Evolutionary conservation across 2,113 vertebrate genomes (phyloP), one percentile per base, ranked within the genome.

Genomic region (Malurus cyaneus): DNA sequence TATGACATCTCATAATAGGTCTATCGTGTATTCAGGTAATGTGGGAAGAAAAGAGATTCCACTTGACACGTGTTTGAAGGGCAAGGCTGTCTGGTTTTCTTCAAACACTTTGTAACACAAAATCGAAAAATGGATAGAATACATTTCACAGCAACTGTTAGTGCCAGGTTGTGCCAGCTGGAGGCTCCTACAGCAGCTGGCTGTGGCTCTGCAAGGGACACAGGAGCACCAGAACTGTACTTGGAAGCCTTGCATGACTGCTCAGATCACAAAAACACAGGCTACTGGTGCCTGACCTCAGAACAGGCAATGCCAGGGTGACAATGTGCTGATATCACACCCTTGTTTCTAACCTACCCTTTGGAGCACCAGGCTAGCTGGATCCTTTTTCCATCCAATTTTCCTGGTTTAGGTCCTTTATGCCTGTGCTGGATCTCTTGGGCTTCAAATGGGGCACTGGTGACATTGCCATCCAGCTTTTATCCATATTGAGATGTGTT

Each of bases 241-340:
- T 15, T 69, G 54, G 13, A 80, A 62, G 6, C 4, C 24, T 25
- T 50, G 34, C 17, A 50, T n/a, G 57, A 14, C 19, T 73, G 54
- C 18, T 41, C 25, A 53, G 36, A 31, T 69, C 34, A 64, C 29
- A 28, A 24, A 52, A 60, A 59, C 24, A 8, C 16, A 17, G 81
- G 21, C 34, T 5, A 36, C 28, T 64, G 19, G 7, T 57, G 39
- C 15, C 53, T 54, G 29, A 50, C 17, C 32, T 72, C 59, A 39
- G n/a, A 56, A 29, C 1, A 31, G 20, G 32, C 29, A 69, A 5
- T 23, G 15, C 16, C 72, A 71, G 9, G 6, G 28, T 47, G 25
- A 53, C 12, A 7, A 7, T 1, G 1, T 44, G 18, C 53, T 59
- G 47, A 46, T 36, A 15, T 41, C 46, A 36, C 0, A 0, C 15